Evolutionary conservation across 2,113 vertebrate species (phyloP), one percentile per base, ranked within the genome.

Genomic region (Sialia sialis): DNA sequence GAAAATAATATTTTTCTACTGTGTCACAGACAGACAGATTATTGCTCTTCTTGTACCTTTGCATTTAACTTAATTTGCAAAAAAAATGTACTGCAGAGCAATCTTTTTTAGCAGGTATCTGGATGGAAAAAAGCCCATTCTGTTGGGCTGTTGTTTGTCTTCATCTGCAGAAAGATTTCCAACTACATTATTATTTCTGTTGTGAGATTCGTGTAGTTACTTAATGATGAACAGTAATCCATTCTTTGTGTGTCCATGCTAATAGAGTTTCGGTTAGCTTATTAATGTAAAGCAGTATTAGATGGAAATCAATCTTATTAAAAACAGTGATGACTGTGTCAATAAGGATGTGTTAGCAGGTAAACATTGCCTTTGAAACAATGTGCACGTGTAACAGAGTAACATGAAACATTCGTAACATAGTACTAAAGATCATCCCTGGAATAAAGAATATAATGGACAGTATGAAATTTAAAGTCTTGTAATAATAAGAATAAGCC

Each of bases 381-480:
- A 9, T 11, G 19, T 79, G 13, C 21, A 5, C 32, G 2, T 32
- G 13, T 51, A 72, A 48, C 22, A 55, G 9, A 36, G 39, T 27
- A 73, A 64, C 3, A 15, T 10, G 4, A 56, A 75, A 36, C 12
- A 10, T 66, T 41, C 70, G 32, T 46, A 48, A 67, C 51, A 16
- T 5, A n/a, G 25, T 32, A 15, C 36, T 59, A 17, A 76, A 66
- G 46, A 10, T 25, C 41, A 46, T 9, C 19, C 29, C 19, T 11
- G 3, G n/a, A 39, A 63, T 46, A 44, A 70, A 81, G 8, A 62
- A 34, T 46, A 3, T 30, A 39, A 70, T 52, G 54, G 76, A 58
- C 75, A 52, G 55, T 84, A 68, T 91, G 76, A 72, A 93, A 90
- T 95, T 44, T 4, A 59, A 93, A 95, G 89, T 94, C 62, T 49